Evolutionary conservation across 2,888 invertebrate species (phyloP).

Genomic region (Drosophila affinis): DNA sequence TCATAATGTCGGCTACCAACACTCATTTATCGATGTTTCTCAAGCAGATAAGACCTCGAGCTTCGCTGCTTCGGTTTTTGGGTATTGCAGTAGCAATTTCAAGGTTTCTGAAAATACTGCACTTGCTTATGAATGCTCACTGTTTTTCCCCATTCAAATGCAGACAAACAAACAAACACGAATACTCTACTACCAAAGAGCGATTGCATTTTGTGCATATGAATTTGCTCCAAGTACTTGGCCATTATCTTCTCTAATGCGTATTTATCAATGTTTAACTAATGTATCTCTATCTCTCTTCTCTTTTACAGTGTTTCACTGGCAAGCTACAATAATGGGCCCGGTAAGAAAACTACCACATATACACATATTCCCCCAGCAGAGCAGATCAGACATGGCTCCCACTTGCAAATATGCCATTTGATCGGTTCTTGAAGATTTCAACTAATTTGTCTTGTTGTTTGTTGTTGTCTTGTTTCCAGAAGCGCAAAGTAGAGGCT

Average conservation of each 20-base stretch:
- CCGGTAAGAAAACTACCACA: slow-evolving; percentile 85
- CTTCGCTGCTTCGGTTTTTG: too few relatives aligned
- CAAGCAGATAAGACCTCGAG: too few relatives aligned
- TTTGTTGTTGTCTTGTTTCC: not conserved
- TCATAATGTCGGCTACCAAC: too few relatives aligned
- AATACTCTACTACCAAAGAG: not conserved
- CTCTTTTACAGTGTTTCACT: slow-evolving; percentile 95
- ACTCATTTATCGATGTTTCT: too few relatives aligned
- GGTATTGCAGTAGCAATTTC: too few relatives aligned
- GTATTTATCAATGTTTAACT: slow-evolving; percentile 25
- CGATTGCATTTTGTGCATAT: slow-evolving; percentile 7
- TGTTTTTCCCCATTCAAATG: not conserved
- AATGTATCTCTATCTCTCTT: slow-evolving; percentile 47
- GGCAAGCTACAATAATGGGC: slow-evolving; percentile 99
- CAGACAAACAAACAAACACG: slow-evolving; percentile 22
- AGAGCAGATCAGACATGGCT: not conserved
- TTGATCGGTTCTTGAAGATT: not conserved
- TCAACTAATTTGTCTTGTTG: slow-evolving; percentile 14
- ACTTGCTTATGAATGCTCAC: not conserved
- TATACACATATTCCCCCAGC: not conserved
- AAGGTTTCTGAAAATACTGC: too few relatives aligned
- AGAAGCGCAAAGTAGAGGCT: too few relatives aligned
- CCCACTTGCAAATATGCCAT: slow-evolving; percentile 1
- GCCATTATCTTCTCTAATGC: slow-evolving; percentile 10
- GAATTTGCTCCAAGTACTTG: slow-evolving; percentile 16